Conservation (phyloP, 2,113 vertebrate genomes). For the Psettodes erumei region DNA sequence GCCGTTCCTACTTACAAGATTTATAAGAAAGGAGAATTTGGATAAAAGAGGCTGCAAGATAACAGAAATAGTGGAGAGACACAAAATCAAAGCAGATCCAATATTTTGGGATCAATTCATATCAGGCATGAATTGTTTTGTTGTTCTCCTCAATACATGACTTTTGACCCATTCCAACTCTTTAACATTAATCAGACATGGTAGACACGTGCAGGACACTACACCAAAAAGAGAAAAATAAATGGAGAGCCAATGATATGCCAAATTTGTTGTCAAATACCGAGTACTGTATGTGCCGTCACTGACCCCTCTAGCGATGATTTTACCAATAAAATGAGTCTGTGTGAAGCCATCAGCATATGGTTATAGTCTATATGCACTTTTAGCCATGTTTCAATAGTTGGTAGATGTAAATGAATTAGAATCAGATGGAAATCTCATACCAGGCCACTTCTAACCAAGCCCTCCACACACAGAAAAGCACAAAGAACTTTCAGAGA, state of each 20-base stretch:
- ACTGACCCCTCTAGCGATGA: conserved; percentile 13
- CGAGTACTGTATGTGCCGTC: conserved; percentile 17
- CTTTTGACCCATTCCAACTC: conserved; percentile 56
- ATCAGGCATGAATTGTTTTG: conserved; percentile 75
- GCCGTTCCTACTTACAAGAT: conserved; percentile 99
- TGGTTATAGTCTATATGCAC: conserved; percentile 35
- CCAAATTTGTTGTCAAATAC: conserved; percentile 36
- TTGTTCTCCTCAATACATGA: conserved; percentile 71
- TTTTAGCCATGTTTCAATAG: conserved; percentile 47
- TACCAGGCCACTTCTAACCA: conserved; percentile 72
- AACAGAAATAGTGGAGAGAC: conserved; percentile 99
- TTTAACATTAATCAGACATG: conserved; percentile 73
- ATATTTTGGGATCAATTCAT: conserved; percentile 94
- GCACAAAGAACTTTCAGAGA: conserved; percentile 58
- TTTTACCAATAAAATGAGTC: conserved; percentile 22
- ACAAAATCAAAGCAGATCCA: conserved; percentile 98
- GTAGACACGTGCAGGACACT: conserved; percentile 86
- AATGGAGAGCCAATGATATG: conserved; percentile 58
- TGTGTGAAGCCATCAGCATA: conserved; percentile 14
- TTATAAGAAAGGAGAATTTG: conserved; percentile 99
- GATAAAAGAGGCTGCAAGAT: conserved; percentile 99
- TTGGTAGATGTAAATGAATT: conserved; percentile 56
- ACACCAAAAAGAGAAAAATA: conserved; percentile 72
- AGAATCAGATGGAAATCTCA: conserved; percentile 61
- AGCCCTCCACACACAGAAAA: conserved; percentile 71